phyloP scores from a whole-genome alignment of 2,888 invertebrate genomes.

The Drosophila paracracens region DNA sequence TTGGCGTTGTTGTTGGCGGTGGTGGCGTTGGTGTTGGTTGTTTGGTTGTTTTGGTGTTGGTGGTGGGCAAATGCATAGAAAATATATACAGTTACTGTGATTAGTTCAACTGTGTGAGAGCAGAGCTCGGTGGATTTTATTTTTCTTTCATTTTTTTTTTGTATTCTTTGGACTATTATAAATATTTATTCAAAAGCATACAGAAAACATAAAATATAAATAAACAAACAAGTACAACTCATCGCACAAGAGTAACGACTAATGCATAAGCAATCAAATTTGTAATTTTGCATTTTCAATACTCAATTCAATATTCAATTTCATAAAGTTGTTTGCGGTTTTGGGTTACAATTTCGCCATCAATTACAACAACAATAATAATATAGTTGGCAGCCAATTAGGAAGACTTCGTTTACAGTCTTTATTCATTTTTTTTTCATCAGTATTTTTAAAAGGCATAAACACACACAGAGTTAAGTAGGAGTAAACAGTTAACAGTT shows the following conservation, averaged over 20 bases:
- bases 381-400: slow-evolving; percentile 61
- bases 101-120: slow-evolving; percentile 73
- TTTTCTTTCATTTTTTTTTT: slow-evolving; percentile 23
- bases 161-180: slow-evolving; percentile 37
- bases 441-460: slow-evolving; percentile 40
- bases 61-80: slow-evolving; percentile 78
- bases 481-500: slow-evolving; percentile 60
- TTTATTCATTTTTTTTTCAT: slow-evolving; percentile 18
- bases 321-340: slow-evolving; percentile 53
- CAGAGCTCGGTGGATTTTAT: slow-evolving; percentile 56
- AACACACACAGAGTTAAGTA: slow-evolving; percentile 60
- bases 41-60: slow-evolving; percentile 59
- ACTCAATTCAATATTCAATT: slow-evolving; percentile 40
- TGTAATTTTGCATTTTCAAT: slow-evolving; percentile 50
- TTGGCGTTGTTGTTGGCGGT: slow-evolving; percentile 46
- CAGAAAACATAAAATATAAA: slow-evolving; percentile 46
- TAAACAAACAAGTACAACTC: slow-evolving; percentile 61
- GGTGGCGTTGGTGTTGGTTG: slow-evolving; percentile 39
- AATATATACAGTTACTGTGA: slow-evolving; percentile 79
- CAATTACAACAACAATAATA: slow-evolving; percentile 74
- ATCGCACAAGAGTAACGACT: slow-evolving; percentile 72
- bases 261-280: slow-evolving; percentile 81
- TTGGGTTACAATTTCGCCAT: slow-evolving; percentile 49
- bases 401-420: slow-evolving; percentile 13
- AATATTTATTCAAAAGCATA: slow-evolving; percentile 70